Evolutionary conservation across 2,797 vertebrate species (phyloP).

Genomic region (Bradypodion ventrale): DNA sequence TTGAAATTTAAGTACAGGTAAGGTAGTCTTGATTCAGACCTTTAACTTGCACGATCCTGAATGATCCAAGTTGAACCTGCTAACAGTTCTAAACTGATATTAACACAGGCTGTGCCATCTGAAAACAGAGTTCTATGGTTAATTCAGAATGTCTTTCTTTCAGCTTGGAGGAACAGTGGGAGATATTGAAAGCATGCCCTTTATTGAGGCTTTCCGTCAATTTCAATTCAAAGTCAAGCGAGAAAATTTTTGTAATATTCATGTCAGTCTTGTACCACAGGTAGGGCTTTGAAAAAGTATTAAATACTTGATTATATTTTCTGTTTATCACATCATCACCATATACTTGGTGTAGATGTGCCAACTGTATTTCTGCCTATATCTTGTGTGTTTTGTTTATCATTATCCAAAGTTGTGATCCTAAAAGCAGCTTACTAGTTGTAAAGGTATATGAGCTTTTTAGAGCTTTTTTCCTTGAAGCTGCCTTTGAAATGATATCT

Average conservation of each 20-base stretch:
- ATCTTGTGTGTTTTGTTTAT: too few relatives aligned
- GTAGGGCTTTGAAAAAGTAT: slow-evolving; percentile 66
- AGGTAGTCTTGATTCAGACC: neutral
- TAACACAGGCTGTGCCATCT: neutral
- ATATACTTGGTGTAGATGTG: too few relatives aligned
- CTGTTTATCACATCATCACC: too few relatives aligned
- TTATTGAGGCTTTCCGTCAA: slow-evolving; percentile 95
- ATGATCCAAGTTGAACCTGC: neutral
- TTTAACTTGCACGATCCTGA: neutral
- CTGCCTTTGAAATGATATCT: neutral
- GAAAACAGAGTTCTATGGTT: neutral
- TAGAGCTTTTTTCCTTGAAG: too few relatives aligned
- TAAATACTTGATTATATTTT: neutral
- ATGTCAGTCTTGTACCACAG: slow-evolving; percentile 95
- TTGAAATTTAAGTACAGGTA: neutral
- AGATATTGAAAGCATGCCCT: slow-evolving; percentile 97
- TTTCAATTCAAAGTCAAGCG: slow-evolving; percentile 96
- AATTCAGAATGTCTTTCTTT: neutral
- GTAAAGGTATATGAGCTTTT: too few relatives aligned
- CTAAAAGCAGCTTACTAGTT: too few relatives aligned
- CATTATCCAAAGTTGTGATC: too few relatives aligned
- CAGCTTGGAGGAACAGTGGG: slow-evolving; percentile 94
- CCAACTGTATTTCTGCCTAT: too few relatives aligned
- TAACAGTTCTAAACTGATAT: neutral
- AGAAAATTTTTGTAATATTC: slow-evolving; percentile 96